A percentile compares a stretch with the other conserved stretches of the same genome.
phyloP scores from a whole-genome alignment of 2,888 invertebrate species.

The Selenia dentaria region DNA sequence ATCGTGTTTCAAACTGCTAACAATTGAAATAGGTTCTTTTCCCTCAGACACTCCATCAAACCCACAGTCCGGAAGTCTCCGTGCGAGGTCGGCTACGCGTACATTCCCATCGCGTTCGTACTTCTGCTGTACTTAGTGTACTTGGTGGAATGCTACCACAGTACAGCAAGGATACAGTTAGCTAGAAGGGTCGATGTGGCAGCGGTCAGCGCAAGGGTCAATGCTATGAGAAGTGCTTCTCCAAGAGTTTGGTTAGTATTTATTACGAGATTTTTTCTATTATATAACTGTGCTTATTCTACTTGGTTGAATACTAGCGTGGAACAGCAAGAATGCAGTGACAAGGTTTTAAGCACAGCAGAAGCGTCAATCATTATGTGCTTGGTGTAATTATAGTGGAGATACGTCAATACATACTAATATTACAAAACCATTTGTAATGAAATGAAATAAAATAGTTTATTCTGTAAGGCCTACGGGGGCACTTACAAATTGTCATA shows the following conservation, averaged over 20 bases:
- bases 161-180: constrained; percentile 89
- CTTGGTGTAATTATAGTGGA: too few relatives aligned
- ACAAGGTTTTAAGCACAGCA: too few relatives aligned
- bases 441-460: too few relatives aligned
- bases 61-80: constrained; percentile 88
- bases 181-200: constrained; percentile 86
- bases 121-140: constrained; percentile 92
- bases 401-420: too few relatives aligned
- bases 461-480: too few relatives aligned
- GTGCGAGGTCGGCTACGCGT: constrained; percentile 92
- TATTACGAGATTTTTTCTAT: too few relatives aligned
- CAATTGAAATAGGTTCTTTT: constrained; percentile 52
- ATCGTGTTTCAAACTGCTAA: constrained; percentile 11
- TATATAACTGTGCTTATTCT: too few relatives aligned
- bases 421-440: too few relatives aligned
- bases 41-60: constrained; percentile 85
- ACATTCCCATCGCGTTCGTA: constrained; percentile 92
- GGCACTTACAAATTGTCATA: too few relatives aligned
- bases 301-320: too few relatives aligned
- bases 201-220: constrained; percentile 87
- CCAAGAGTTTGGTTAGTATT: constrained; percentile 89
- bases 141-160: constrained; percentile 93
- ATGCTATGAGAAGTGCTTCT: constrained; percentile 87
- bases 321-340: too few relatives aligned
- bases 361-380: too few relatives aligned